phyloP scores from a whole-genome alignment of 2,888 invertebrate genomes.

The Drosophila neotestacea region DNA sequence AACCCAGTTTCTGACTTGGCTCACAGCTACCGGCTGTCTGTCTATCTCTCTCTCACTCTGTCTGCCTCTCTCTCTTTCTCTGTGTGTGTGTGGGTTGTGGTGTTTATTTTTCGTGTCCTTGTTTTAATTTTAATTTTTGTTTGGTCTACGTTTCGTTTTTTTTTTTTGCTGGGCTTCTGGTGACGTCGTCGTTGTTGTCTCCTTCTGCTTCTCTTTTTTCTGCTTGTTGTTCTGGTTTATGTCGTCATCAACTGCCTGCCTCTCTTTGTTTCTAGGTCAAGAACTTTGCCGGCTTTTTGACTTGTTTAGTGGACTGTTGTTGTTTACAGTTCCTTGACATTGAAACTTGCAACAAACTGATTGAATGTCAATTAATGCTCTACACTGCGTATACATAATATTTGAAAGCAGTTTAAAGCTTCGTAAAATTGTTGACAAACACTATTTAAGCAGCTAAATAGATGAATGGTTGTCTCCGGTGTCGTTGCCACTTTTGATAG shows the following conservation, averaged over 20 bases:
- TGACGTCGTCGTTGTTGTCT: constrained; percentile 57
- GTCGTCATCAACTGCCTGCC: constrained; percentile 74
- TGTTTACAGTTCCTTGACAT: constrained; percentile 15
- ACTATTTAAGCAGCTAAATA: constrained; percentile 8
- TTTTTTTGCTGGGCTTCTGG: constrained; percentile 48
- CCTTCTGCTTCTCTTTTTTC: constrained; percentile 10
- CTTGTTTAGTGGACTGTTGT: constrained; percentile 30
- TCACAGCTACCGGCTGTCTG: constrained; percentile 57
- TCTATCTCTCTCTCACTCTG: constrained; percentile 4
- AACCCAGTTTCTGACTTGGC: constrained; percentile 78
- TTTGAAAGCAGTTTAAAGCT: background rate
- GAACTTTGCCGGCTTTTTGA: constrained; percentile 73
- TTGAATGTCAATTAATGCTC: constrained; percentile 16
- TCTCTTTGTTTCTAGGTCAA: constrained; percentile 83
- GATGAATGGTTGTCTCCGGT: constrained; percentile 22
- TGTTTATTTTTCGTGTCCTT: constrained; percentile 76
- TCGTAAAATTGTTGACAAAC: background rate
- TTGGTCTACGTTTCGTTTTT: constrained; percentile 70
- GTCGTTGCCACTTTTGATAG: constrained; percentile 52
- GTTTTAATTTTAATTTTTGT: constrained; percentile 84
- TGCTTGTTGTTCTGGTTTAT: constrained; percentile 34
- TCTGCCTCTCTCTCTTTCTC: constrained; percentile 28
- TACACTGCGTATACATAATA: constrained; percentile 31
- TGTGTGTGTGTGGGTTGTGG: constrained; percentile 50
- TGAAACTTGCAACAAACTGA: constrained; percentile 1